phyloP scores from a whole-genome alignment of 2,888 invertebrate species.

The Eupithecia exiguata region DNA sequence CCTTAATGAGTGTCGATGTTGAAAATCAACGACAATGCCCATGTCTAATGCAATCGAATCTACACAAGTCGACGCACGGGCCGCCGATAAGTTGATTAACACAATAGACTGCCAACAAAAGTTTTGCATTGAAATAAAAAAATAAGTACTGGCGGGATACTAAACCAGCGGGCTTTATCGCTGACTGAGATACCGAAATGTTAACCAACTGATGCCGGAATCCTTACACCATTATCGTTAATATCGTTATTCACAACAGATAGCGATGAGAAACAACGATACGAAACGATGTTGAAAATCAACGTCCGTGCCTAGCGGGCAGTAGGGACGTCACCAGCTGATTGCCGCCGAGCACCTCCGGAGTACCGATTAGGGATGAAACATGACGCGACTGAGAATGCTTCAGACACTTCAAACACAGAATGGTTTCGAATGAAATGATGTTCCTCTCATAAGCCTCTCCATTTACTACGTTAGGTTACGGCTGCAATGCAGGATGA shows the following conservation, averaged over 20 bases:
- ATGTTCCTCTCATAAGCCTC: neutral
- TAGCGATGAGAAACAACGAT: neutral
- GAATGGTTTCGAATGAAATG: slow-evolving; percentile 3
- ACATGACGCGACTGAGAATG: slow-evolving; percentile 11
- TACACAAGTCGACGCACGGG: too few relatives aligned
- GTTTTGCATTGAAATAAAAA: neutral
- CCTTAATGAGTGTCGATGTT: neutral
- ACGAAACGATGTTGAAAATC: neutral
- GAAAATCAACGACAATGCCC: neutral
- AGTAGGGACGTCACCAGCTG: slow-evolving; percentile 35
- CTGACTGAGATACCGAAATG: neutral
- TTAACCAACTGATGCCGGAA: neutral
- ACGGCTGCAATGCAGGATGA: neutral
- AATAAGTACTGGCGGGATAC: too few relatives aligned
- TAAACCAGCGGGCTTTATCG: too few relatives aligned
- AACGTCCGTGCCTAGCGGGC: slow-evolving; percentile 10
- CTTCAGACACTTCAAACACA: neutral
- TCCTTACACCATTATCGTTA: neutral
- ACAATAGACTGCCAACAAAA: neutral
- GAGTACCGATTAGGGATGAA: slow-evolving; percentile 15
- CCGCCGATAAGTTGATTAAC: neutral
- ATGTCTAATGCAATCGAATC: neutral
- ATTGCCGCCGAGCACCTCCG: slow-evolving; percentile 35
- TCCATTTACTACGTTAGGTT: neutral
- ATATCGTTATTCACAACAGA: neutral